Evolutionary conservation across 1,140 invertebrate genomes (phyloP).

Genomic region (Hypsibius dujardini): DNA sequence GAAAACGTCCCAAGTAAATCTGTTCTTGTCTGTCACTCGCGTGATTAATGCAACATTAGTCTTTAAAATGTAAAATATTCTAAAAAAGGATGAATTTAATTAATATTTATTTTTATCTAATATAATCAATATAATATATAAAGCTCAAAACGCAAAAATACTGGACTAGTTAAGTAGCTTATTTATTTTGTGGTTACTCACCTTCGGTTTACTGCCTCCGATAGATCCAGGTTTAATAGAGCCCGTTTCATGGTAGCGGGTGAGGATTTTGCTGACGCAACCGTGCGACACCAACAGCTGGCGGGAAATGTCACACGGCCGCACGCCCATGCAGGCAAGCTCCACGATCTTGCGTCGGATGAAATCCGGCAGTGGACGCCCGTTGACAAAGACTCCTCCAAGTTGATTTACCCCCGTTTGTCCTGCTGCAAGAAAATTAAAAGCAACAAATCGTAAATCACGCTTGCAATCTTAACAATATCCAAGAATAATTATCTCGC

Average conservation of each 20-base stretch:
- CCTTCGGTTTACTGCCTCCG: conserved; percentile 74
- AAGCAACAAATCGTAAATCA: too few relatives aligned
- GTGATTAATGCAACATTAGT: too few relatives aligned
- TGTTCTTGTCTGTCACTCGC: too few relatives aligned
- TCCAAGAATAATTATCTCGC: too few relatives aligned
- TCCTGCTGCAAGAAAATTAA: conserved; percentile 38
- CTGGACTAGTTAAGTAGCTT: too few relatives aligned
- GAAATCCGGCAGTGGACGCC: conserved; percentile 74
- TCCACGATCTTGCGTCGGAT: conserved; percentile 84
- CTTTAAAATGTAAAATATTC: too few relatives aligned
- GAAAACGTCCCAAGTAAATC: too few relatives aligned
- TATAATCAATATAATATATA: too few relatives aligned
- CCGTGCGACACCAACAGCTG: conserved; percentile 87
- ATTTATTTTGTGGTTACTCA: conserved; percentile 31
- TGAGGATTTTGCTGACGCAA: conserved; percentile 89
- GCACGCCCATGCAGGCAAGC: conserved; percentile 61
- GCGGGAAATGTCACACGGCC: conserved; percentile 85
- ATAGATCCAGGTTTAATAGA: conserved; percentile 76
- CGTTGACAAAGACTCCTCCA: conserved; percentile 88
- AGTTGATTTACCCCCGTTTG: conserved; percentile 88
- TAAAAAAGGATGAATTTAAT: too few relatives aligned
- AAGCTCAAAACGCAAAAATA: too few relatives aligned
- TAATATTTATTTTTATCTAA: too few relatives aligned
- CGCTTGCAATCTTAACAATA: too few relatives aligned
- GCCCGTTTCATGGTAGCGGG: conserved; percentile 78